Base-by-base conservation (phyloP, 2,113 vertebrate species). In the Megaceryle torquata region DNA sequence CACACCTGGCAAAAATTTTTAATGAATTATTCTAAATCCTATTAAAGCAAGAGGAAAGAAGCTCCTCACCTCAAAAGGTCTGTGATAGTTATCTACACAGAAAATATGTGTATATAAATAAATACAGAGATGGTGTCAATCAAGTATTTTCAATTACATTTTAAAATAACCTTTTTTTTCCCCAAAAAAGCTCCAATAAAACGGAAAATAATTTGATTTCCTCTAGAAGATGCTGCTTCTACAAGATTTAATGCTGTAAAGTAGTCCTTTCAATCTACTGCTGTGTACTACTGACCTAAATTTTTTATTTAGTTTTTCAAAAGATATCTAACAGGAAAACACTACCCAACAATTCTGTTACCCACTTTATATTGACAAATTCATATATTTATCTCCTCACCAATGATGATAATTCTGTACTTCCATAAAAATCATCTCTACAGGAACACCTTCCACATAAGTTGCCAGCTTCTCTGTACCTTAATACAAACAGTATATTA, bases 81-180 rank as follows among this genome's bases (percentile, higher is more conserved):
- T 94, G 69, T 87, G 95, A 89, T 95, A 81, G 84, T 91, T 89
- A 93, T 78, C 84, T 84, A n/a, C 37, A 70, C 53, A 88, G 63
- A 68, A 97, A 94, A 94, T 86, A 90, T 79, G 1, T 56, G 2
- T 26, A 35, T 44, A 39, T 50, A 91, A 76, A 74, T 35, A 86
- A 82, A 75, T 13, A 77, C 2, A 81, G 17, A 53, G 2, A 59
- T 20, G 6, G 1, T 2, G 1, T 39, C 15, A 78, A 26, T 54
- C 2, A 72, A 57, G 17, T 21, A 75, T 75, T 70, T 91, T 28
- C 59, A 51, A 46, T 19, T 46, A 9, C 60, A 50, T 50, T 78
- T 50, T 51, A 65, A 48, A 88, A 24, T 41, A 70, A 71, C 0
- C 0, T 43, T 44, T 80, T 80, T 59, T 11, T 33, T 9, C 22